phyloP scores from a whole-genome alignment of 1,140 invertebrate genomes.

The Marisa cornuarietis region DNA sequence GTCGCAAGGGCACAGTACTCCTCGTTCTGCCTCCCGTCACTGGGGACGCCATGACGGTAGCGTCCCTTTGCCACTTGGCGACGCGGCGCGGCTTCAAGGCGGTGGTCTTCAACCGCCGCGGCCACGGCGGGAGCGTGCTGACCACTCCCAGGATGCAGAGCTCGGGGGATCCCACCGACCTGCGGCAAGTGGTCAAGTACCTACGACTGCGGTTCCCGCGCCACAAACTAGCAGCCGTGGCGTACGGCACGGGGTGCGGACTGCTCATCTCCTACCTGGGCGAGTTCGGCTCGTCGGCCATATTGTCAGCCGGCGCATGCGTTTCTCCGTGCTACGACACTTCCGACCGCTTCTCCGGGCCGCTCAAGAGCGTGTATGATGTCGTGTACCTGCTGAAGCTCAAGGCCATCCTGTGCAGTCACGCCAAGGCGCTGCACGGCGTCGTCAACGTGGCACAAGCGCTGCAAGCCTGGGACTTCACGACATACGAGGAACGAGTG shows the following conservation, averaged over 20 bases:
- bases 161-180: conserved; percentile 50
- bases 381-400: conserved; percentile 40
- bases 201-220: conserved; percentile 38
- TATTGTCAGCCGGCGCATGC: conserved; percentile 40
- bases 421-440: conserved; percentile 40
- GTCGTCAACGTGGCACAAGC: conserved; percentile 43
- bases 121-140: conserved; percentile 47
- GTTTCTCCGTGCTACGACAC: conserved; percentile 54
- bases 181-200: conserved; percentile 51
- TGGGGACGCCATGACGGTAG: conserved; percentile 35
- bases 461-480: conserved; percentile 36
- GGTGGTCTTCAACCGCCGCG: conserved; percentile 54
- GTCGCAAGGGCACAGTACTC: conserved; percentile 23
- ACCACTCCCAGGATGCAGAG: conserved; percentile 52
- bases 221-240: conserved; percentile 40
- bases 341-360: conserved; percentile 21
- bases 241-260: conserved; percentile 46
- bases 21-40: conserved; percentile 49
- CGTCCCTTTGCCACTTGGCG: conserved; percentile 29
- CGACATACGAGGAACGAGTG: conserved; percentile 41
- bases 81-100: conserved; percentile 34
- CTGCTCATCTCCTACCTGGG: conserved; percentile 56
- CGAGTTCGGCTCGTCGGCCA: conserved; percentile 50
- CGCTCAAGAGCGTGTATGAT: conserved; percentile 45
- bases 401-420: conserved; percentile 40